Conservation (phyloP, 2,797 vertebrate species). For the Peromyscus nudipes region DNA sequence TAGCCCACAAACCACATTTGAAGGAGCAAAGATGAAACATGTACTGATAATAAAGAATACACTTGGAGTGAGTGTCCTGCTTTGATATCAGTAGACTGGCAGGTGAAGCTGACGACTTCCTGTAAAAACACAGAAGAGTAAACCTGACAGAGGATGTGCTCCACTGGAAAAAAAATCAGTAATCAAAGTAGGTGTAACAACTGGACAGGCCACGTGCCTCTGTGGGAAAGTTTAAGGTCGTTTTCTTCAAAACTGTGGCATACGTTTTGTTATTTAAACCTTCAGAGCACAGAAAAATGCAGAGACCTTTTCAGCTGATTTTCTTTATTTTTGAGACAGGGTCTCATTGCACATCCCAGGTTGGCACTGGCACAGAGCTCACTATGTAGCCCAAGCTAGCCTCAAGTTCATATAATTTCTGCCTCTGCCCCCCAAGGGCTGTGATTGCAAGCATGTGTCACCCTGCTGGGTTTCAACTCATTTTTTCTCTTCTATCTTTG, state of each 20-base stretch:
- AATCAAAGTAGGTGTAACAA: background rate
- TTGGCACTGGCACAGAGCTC: background rate
- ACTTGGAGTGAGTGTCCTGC: background rate
- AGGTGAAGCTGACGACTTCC: background rate
- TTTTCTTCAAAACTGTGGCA: background rate
- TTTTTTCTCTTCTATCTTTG: too few relatives aligned
- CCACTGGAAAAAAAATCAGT: background rate
- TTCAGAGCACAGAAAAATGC: background rate
- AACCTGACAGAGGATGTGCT: background rate
- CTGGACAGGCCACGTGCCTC: background rate
- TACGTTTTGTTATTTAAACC: background rate
- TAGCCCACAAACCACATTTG: background rate
- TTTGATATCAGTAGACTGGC: constrained; percentile 2
- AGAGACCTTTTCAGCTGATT: background rate
- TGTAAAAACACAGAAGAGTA: background rate
- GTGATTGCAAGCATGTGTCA: background rate
- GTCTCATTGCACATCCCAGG: background rate
- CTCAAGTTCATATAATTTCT: background rate
- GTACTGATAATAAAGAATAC: background rate
- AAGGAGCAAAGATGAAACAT: constrained; percentile 8
- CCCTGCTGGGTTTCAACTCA: too few relatives aligned
- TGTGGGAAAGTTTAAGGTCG: background rate
- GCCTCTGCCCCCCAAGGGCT: too few relatives aligned
- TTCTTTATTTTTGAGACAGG: background rate
- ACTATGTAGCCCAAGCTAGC: background rate